Conservation (phyloP, 1,140 invertebrate genomes). For the Asobara japonica region DNA sequence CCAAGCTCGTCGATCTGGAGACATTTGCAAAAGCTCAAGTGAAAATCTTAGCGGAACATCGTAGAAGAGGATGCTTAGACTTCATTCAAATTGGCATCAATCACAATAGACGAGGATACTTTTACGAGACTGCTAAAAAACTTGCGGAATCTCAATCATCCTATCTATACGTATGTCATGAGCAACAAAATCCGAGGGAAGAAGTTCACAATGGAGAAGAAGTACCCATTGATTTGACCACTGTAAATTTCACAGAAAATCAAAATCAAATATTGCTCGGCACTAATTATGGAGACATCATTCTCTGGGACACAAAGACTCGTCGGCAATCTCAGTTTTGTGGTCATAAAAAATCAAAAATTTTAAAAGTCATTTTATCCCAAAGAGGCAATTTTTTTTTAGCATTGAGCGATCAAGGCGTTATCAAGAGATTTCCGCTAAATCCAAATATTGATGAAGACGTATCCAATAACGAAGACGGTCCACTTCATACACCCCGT, state of each 20-base stretch:
- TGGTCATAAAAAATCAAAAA: slow-evolving; percentile 45
- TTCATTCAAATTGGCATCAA: slow-evolving; percentile 66
- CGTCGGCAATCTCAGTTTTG: slow-evolving; percentile 47
- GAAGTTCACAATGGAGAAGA: slow-evolving; percentile 50
- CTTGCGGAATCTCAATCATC: slow-evolving; percentile 48
- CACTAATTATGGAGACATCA: slow-evolving; percentile 46
- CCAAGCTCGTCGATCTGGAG: slow-evolving; percentile 49
- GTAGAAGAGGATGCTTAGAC: slow-evolving; percentile 59
- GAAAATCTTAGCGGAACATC: slow-evolving; percentile 60
- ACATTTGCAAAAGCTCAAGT: slow-evolving; percentile 59
- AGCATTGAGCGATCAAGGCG: slow-evolving; percentile 52
- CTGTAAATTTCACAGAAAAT: slow-evolving; percentile 54
- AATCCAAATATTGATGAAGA: slow-evolving; percentile 41
- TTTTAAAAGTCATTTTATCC: slow-evolving; percentile 57
- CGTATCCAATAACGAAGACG: slow-evolving; percentile 17
- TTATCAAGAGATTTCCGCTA: slow-evolving; percentile 55
- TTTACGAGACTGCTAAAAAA: slow-evolving; percentile 55
- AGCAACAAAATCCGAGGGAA: slow-evolving; percentile 39
- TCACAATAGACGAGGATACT: slow-evolving; percentile 50
- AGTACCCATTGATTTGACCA: slow-evolving; percentile 43
- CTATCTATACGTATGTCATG: slow-evolving; percentile 51
- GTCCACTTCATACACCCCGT: slow-evolving; percentile 46
- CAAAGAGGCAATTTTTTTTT: slow-evolving; percentile 51
- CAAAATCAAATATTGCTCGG: slow-evolving; percentile 55
- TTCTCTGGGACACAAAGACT: slow-evolving; percentile 52